phyloP scores from a whole-genome alignment of 2,797 vertebrate genomes.

The Spinus pinus region DNA sequence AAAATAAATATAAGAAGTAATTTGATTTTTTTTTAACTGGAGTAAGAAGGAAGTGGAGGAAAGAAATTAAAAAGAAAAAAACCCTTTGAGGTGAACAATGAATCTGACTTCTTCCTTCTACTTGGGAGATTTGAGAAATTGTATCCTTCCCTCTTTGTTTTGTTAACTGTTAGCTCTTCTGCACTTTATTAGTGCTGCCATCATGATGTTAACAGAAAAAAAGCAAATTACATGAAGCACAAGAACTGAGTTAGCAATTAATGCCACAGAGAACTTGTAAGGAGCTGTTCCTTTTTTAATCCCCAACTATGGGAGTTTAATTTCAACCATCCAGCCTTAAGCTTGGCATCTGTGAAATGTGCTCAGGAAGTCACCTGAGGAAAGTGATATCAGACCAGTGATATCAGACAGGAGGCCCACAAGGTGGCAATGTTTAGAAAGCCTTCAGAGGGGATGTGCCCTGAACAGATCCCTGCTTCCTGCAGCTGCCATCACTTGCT shows the following conservation, averaged over 20 bases:
- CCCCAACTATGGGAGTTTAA: not conserved
- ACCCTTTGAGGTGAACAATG: not conserved
- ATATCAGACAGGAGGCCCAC: conserved; percentile 60
- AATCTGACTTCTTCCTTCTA: not conserved
- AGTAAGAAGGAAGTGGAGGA: not conserved
- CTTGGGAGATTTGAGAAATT: not conserved
- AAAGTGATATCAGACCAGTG: not conserved
- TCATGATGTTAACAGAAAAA: not conserved
- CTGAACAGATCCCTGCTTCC: not conserved
- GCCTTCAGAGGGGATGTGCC: conserved; percentile 10
- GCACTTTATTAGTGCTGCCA: not conserved
- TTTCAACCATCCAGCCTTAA: not conserved
- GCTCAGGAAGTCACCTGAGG: not conserved
- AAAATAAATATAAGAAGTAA: not conserved
- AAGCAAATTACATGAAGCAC: not conserved
- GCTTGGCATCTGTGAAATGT: not conserved
- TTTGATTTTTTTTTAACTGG: not conserved
- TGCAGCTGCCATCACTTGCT: not conserved
- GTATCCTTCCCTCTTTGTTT: not conserved
- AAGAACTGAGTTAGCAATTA: not conserved
- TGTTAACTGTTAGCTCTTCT: not conserved
- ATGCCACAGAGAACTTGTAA: not conserved
- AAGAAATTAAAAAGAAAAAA: not conserved
- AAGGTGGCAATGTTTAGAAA: conserved; percentile 79
- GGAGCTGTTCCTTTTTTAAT: not conserved